Percentiles rank a stretch among this genome's conserved stretches.
These are phyloP conservation scores for Lasioglossum leucozonium DNA, from an alignment of 2,888 invertebrate genomes.

Conservation along the genomic window DNA sequence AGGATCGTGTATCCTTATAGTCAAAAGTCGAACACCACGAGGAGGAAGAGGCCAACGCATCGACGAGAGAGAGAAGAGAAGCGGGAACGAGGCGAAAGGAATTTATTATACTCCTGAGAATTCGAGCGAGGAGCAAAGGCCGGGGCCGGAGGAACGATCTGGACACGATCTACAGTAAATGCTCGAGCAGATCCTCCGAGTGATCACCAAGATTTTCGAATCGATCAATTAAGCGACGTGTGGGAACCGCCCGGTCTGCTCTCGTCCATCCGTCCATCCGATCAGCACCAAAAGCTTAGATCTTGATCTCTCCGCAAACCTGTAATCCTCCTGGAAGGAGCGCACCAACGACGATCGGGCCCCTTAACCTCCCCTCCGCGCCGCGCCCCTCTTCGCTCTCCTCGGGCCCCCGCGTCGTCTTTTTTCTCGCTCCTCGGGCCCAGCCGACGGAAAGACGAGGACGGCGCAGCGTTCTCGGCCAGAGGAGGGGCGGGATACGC, in stretches of 20 bases:
- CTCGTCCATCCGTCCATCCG: slow-evolving; percentile 75
- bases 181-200: slow-evolving; percentile 78
- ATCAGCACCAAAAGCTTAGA: slow-evolving; percentile 81
- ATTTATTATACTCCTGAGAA: slow-evolving; percentile 68
- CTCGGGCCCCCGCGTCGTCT: background rate
- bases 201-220: slow-evolving; percentile 84
- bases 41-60: background rate
- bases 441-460: slow-evolving; percentile 19
- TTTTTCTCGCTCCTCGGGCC: slow-evolving; percentile 28
- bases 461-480: slow-evolving; percentile 35
- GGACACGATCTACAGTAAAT: slow-evolving; percentile 75
- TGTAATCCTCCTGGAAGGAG: slow-evolving; percentile 81
- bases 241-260: slow-evolving; percentile 82
- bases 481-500: slow-evolving; percentile 30
- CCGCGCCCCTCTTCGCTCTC: background rate
- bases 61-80: slow-evolving; percentile 11
- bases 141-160: slow-evolving; percentile 56
- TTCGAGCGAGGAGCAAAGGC: slow-evolving; percentile 57
- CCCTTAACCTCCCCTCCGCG: slow-evolving; percentile 17
- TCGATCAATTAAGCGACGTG: slow-evolving; percentile 85
- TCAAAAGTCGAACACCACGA: slow-evolving; percentile 41
- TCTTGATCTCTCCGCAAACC: slow-evolving; percentile 84
- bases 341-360: slow-evolving; percentile 63
- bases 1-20: slow-evolving; percentile 48
- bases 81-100: slow-evolving; percentile 41